A percentile compares a stretch with the other conserved stretches of the same genome.
Evolutionary conservation across 2,113 vertebrate genomes (phyloP).

Genomic region (Sterna hirundo): DNA sequence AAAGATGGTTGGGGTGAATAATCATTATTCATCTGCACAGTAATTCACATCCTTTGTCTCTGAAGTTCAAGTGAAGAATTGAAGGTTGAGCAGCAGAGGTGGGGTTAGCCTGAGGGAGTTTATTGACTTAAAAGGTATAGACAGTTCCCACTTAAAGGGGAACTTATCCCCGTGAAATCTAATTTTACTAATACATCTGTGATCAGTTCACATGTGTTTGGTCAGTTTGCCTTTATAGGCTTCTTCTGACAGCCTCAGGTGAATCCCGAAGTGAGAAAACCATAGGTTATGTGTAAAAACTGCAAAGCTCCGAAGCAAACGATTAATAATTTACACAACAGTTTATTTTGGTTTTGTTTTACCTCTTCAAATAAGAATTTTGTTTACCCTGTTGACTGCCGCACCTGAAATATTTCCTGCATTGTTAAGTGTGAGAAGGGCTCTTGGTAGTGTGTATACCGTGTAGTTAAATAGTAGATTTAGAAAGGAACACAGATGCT

Average conservation of each 20-base stretch:
- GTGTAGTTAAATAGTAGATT: not conserved
- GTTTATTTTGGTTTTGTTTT: not conserved
- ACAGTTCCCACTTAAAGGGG: not conserved
- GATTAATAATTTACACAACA: not conserved
- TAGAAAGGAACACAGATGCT: not conserved
- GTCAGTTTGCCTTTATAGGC: not conserved
- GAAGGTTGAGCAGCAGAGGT: conserved; percentile 16
- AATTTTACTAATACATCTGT: not conserved
- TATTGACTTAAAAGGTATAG: conserved; percentile 34
- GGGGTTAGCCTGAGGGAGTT: conserved; percentile 27
- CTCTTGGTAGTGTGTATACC: not conserved
- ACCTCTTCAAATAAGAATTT: not conserved
- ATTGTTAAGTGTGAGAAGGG: not conserved
- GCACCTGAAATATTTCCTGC: not conserved
- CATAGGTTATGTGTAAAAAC: not conserved
- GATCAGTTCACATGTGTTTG: not conserved
- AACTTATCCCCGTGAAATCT: not conserved
- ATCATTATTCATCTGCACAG: conserved; percentile 45
- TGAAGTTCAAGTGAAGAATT: conserved; percentile 49
- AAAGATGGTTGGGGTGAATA: conserved; percentile 31
- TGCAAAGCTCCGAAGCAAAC: not conserved
- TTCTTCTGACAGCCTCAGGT: not conserved
- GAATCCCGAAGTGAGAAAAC: not conserved
- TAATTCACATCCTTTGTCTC: conserved; percentile 46
- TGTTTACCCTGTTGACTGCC: not conserved